A percentile compares a stretch with the other conserved stretches of the same genome.
Conservation (phyloP, 2,113 vertebrate species). For the Saguinus imperator region DNA sequence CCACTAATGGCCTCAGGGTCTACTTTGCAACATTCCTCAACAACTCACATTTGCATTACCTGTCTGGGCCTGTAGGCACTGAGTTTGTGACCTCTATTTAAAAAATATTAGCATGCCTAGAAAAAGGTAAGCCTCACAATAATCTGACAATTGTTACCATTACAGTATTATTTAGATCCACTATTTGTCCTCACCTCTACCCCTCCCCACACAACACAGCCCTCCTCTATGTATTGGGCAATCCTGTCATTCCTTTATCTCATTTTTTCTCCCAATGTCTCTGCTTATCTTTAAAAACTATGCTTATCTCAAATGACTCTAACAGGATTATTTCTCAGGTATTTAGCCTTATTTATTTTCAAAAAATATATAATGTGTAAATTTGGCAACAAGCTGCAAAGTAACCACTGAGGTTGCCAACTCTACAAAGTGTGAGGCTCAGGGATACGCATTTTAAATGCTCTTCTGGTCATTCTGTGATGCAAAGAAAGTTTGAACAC, state of each 20-base stretch:
- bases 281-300: conserved; percentile 4
- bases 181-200: neutral
- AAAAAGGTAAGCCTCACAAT: neutral
- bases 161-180: neutral
- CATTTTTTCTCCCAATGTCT: neutral
- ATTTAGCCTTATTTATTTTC: conserved; percentile 19
- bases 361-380: neutral
- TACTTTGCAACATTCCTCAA: neutral
- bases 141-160: neutral
- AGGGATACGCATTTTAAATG: neutral
- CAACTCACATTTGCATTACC: neutral
- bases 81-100: neutral
- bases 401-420: neutral
- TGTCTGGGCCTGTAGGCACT: neutral
- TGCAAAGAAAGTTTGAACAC: neutral
- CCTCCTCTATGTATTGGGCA: neutral
- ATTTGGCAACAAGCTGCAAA: neutral
- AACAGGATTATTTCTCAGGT: neutral
- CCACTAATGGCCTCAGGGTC: neutral
- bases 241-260: neutral
- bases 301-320: neutral
- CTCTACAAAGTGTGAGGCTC: neutral
- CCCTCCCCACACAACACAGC: too few relatives aligned
- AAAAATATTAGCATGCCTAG: neutral
- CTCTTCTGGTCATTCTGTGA: neutral